Base-by-base conservation (phyloP, 2,888 invertebrate genomes). In the Germaria angustata region DNA sequence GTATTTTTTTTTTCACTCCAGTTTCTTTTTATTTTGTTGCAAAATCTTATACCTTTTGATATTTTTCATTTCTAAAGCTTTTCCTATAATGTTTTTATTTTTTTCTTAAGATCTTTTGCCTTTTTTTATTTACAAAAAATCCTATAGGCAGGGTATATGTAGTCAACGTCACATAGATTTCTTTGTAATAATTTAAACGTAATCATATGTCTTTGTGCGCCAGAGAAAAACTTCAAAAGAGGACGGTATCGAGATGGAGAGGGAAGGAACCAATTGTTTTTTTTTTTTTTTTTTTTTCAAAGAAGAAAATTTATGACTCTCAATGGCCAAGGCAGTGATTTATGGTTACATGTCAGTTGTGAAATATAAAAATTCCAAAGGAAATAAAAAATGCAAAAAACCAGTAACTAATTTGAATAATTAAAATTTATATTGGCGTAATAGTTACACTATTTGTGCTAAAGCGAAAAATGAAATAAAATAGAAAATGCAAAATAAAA, bases 361-460 rank as follows among this genome's bases (percentile, higher is more conserved):
- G 59, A 61, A 44, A 53, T 53, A 44, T 22, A 55, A 49, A 49
- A 53, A 57, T 20, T 32, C 41, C 39, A 55, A 28, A 41, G 36
- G 69, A 63, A 63, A 34, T 44, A 36, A 22, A 13, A 77, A 55
- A 44, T 46, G 51, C 34, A 69, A 20, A 28, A 49, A 59, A 46
- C 36, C 2, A 63, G 24, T 51, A 79, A 63, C 73, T 82, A 82
- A 82, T 82, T 82, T 82, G 78, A 82, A 82, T 79, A 82, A 82
- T 79, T 82, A 82, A 82, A 79, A 82, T 71, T 75, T 69, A 71
- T 75, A 79, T 79, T 79, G 79, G 72, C 79, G 79, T 79, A 72
- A 79, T 57, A 53, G 24, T 51, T 32, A 68, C 20, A 39, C 32
- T 13, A 15, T 51, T 69, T 41, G 20, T 22, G 22, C 15, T 44